These are phyloP conservation scores for Luperina nickerlii DNA, from an alignment of 2,888 invertebrate genomes.

Conservation along the genomic window DNA sequence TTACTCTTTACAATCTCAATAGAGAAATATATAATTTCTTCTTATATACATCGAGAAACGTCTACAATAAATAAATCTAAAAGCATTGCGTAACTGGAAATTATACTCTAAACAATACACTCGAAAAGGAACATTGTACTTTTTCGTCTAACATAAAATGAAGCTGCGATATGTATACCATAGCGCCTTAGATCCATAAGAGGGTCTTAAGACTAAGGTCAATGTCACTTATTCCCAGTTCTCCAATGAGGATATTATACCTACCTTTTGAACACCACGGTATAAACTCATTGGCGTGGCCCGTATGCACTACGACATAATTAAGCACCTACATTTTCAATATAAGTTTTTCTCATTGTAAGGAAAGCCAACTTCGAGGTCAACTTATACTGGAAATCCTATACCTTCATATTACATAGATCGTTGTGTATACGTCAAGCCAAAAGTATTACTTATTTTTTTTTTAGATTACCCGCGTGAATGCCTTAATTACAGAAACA, in stretches of 20 bases:
- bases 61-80: slow-evolving; percentile 77
- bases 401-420: not conserved
- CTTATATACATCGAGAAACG: slow-evolving; percentile 77
- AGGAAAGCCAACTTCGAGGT: not conserved
- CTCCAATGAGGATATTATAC: slow-evolving; percentile 3
- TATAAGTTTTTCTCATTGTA: not conserved
- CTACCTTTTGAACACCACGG: not conserved
- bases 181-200: not conserved
- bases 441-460: not conserved
- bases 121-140: slow-evolving; percentile 75
- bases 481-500: not conserved
- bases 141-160: slow-evolving; percentile 29
- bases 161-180: slow-evolving; percentile 44
- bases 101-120: slow-evolving; percentile 63
- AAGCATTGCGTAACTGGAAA: slow-evolving; percentile 72
- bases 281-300: not conserved
- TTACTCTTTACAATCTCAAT: slow-evolving; percentile 85
- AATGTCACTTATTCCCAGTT: not conserved
- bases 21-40: slow-evolving; percentile 79
- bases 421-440: not conserved
- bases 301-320: not conserved
- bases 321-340: not conserved
- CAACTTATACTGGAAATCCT: not conserved
- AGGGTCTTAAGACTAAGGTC: not conserved
- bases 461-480: not conserved